Percentiles rank a stretch among this genome's conserved stretches.
Evolutionary conservation across 2,113 vertebrate genomes (phyloP).

Genomic region (Trochalopteron elliotii): DNA sequence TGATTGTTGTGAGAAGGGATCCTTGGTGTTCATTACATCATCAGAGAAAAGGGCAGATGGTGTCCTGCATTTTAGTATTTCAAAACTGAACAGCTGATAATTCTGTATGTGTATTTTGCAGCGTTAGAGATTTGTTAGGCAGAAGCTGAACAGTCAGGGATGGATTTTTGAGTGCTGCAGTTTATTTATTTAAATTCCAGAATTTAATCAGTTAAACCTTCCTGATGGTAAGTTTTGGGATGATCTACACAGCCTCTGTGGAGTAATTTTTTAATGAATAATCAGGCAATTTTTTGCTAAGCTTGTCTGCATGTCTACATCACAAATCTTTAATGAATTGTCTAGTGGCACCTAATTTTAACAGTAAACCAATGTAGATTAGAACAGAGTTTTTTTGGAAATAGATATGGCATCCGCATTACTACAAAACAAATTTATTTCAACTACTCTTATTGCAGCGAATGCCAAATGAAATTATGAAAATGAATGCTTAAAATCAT

Average conservation of each 20-base stretch:
- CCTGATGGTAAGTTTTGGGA: neutral
- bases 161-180: neutral
- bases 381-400: neutral
- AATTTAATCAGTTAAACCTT: neutral
- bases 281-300: neutral
- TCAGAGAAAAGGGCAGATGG: neutral
- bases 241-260: neutral
- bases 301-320: neutral
- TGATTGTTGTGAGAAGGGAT: neutral
- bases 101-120: neutral
- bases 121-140: neutral
- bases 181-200: neutral
- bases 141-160: neutral
- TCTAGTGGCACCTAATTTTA: neutral
- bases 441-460: neutral
- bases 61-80: neutral
- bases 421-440: neutral
- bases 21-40: neutral
- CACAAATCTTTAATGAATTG: neutral
- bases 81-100: neutral
- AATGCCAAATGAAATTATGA: conserved; percentile 5
- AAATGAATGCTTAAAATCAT: neutral
- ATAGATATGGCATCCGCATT: neutral
- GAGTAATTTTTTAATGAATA: neutral
- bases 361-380: neutral